Evolutionary conservation across 2,797 vertebrate genomes (phyloP), one percentile per base, ranked within the genome.

Genomic region (Bufotes viridis): DNA sequence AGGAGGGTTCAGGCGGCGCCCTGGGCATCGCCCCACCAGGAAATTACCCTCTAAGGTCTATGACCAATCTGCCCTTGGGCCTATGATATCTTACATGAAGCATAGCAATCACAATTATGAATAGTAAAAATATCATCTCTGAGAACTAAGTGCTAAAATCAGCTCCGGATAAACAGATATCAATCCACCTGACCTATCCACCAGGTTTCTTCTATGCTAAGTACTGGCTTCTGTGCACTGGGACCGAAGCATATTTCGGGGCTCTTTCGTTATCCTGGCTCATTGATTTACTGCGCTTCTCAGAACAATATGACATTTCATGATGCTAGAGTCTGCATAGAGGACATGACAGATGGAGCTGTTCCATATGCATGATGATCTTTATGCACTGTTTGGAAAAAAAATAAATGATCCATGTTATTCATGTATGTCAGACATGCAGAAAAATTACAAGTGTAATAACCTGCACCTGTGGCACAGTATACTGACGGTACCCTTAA

Each of bases 281-380:
- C 42, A 51, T 75, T 75, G 10, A 51, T 75, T 20, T 42, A 20
- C 20, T 51, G 1, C 51, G 42, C 42, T n/a, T 74, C 5, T 72
- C 9, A 49, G 70, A 74, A 29, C 70, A 74, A 75, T 75, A 51
- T 51, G 42, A 53, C 20, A 76, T 24, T 78, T 78, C 12, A 53
- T 55, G 13, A 6, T 42, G 29, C 26, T 42, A 8, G 15, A 42
- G 69, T 72, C 69, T 76, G 49, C 42, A n/a, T 53, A 18, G 12
- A 78, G 22, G 14, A 53, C 51, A 55, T 53, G 51, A 24, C 74
- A 78, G 74, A 78, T 78, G 49, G 74, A 78, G 74, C 22, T 55
- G 51, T 78, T 78, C 22, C 51, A 78, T 78, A 53, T 78, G 74
- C 74, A 55, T 55, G 72, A 49, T 75, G 49, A 55, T 78, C 12